Evolutionary conservation across 1,140 invertebrate genomes (phyloP), one percentile per base, ranked within the genome.

Genomic region (Cephus cinctus): DNA sequence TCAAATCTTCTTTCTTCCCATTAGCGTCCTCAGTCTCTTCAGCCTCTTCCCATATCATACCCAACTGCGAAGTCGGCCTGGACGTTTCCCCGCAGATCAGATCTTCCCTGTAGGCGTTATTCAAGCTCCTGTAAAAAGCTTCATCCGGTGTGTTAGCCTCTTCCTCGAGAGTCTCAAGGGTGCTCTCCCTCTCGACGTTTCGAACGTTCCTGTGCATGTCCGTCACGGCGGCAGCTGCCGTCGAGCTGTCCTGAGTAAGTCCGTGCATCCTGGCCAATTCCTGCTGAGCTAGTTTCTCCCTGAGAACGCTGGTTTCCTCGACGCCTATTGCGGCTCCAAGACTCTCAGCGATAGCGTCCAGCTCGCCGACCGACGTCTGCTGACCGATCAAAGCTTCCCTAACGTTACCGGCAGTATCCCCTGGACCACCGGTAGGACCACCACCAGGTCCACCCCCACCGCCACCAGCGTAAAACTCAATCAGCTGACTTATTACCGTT

Each of bases 51-150:
- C 89, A 90, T 56, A 90, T 91, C 84, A 91, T 89, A 46, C 85
- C 87, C 47, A 90, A 70, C 54, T 89, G 87, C 30, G 84, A 86
- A 41, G 81, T 68, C 46, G 83, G 82, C 46, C 80, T 77, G 4
- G 81, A 82, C 14, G 75, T 76, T 63, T 85, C 81, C 56, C 83
- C 80, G 58, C 81, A 83, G 20, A 84, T 84, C 18, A 87, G 72
- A 67, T 90, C 88, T 56, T 93, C 89, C 27, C 89, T 79, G 72
- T 92, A 92, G 16, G 89, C 89, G 65, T 89, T 88, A 73, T 94
- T 93, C 14, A 94, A 78, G 66, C 88, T 92, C 54, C 88, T 82
- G 69, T 94, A 94, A 75, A 93, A 94, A 8, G 88, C 88, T 74
- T 94, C 91, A 65, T 91, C 88, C 3, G 89, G 87, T 27, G 80